phyloP scores from a whole-genome alignment of 1,140 invertebrate genomes.

The Helicoverpa armigera region DNA sequence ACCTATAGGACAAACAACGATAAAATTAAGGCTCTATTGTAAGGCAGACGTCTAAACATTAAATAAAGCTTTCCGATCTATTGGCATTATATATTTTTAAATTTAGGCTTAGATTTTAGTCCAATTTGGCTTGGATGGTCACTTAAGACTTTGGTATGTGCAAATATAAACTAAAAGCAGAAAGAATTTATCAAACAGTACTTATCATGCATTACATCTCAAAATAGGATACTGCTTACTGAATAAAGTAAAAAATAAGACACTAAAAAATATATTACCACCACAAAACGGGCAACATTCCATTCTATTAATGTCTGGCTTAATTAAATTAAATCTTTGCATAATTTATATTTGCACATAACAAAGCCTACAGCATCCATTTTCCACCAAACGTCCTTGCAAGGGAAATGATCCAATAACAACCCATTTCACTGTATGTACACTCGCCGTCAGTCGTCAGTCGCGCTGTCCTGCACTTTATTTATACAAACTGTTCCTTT shows the following conservation, averaged over 20 bases:
- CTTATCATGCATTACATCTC: too few species aligned
- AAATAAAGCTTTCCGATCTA: constrained; percentile 66
- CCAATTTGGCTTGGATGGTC: background rate
- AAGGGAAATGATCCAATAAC: constrained; percentile 11
- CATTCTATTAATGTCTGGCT: too few species aligned
- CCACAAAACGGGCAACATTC: too few species aligned
- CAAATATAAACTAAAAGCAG: background rate
- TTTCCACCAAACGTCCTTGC: background rate
- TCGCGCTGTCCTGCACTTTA: background rate
- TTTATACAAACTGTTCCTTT: constrained; percentile 20
- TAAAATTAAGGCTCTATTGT: constrained; percentile 61
- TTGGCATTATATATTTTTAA: constrained; percentile 53
- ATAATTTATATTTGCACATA: background rate
- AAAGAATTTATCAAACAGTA: too few species aligned
- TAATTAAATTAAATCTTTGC: too few species aligned
- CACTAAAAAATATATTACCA: too few species aligned
- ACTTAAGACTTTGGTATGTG: constrained; percentile 5
- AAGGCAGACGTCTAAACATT: constrained; percentile 56
- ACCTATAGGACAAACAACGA: constrained; percentile 40
- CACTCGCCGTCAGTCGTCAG: background rate
- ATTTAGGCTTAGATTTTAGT: constrained; percentile 50
- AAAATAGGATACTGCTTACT: too few species aligned
- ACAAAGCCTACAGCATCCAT: background rate
- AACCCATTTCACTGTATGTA: constrained; percentile 18
- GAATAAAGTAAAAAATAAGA: too few species aligned